Conservation (phyloP, 2,888 invertebrate genomes). For the Gasteruption jaculator region DNA sequence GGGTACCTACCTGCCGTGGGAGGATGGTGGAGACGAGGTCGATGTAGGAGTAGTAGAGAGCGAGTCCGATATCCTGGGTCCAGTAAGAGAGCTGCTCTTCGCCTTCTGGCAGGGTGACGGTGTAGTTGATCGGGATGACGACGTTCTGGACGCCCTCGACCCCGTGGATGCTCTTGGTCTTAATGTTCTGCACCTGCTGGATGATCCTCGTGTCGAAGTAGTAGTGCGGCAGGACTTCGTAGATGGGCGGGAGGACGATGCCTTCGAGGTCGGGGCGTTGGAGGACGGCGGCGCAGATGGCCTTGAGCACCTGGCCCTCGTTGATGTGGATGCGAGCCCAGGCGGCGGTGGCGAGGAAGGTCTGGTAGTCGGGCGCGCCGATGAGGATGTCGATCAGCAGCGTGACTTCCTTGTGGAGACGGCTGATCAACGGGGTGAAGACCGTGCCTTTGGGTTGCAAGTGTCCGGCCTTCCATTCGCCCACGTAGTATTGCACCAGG, state of each 20-base stretch:
- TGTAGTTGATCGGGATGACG: constrained; percentile 62
- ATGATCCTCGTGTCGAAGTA: constrained; percentile 68
- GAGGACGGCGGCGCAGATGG: constrained; percentile 60
- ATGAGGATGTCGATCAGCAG: constrained; percentile 65
- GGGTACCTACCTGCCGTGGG: no score
- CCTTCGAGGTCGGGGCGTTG: constrained; percentile 63
- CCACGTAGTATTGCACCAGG: constrained; percentile 56
- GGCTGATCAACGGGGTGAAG: constrained; percentile 61
- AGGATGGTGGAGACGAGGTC: constrained; percentile 55
- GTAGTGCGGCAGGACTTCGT: constrained; percentile 69
- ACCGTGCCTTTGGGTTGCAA: constrained; percentile 59
- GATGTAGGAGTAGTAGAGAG: constrained; percentile 63
- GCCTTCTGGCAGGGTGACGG: constrained; percentile 50
- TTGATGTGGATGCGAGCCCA: constrained; percentile 67
- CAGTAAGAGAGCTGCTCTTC: constrained; percentile 65
- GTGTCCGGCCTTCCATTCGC: constrained; percentile 55
- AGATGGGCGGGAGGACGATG: constrained; percentile 64
- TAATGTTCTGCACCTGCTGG: constrained; percentile 58
- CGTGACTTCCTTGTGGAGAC: constrained; percentile 61
- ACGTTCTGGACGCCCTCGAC: constrained; percentile 49
- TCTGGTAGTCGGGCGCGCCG: constrained; percentile 67
- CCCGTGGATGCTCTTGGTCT: constrained; percentile 26
- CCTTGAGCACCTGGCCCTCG: constrained; percentile 63
- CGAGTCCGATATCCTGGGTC: constrained; percentile 68
- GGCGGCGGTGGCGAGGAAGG: constrained; percentile 66